Evolutionary conservation across 2,888 invertebrate species (phyloP), one percentile per base, ranked within the genome.

Genomic region (Archips crataeganus): DNA sequence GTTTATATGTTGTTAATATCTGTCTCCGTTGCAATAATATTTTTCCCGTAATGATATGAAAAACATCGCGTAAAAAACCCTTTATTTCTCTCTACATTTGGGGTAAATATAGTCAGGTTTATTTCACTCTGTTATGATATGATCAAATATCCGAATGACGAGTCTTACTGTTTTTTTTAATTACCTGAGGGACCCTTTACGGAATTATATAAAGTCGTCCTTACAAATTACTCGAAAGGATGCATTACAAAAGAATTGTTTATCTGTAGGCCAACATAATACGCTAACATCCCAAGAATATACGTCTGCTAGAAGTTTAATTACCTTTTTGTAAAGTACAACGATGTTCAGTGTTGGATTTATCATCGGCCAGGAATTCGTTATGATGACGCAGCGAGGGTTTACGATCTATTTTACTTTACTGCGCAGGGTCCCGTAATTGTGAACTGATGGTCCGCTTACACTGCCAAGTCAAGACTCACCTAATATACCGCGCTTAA

Each of bases 391-490:
- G 80, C 84, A 78, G 81, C 82, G 78, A 78, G 81, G 82, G 82
- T 88, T 90, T 88, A 87, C 85, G 85, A 85, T 81, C 83, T 85
- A 86, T 87, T 87, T 87, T 85, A 85, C 83, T 81, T 78, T 79
- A 79, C 78, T 77, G 76, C 77, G 77, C 77, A 79, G 77, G 77
- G 77, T 77, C 77, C 77, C 72, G 74, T 67, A 60, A 67, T 70
- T 69, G 54, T 32, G 36, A 67, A 57, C 34, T 49, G 59, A 67
- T 60, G 57, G 70, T 70, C 11, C 13, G 47, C 47, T 63, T 47
- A 47, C 63, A 45, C 63, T 63, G 63, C 47, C 42, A 23, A 45
- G 23, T 32, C 9, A 10, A 54, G 23, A 10, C 11, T 47, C n/a
- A 63, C 3, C 42, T 10, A 63, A 63, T 34, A 63, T 57, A 32